Base-by-base conservation (phyloP, 2,888 invertebrate species). In the Eristalinus sepulchralis region DNA sequence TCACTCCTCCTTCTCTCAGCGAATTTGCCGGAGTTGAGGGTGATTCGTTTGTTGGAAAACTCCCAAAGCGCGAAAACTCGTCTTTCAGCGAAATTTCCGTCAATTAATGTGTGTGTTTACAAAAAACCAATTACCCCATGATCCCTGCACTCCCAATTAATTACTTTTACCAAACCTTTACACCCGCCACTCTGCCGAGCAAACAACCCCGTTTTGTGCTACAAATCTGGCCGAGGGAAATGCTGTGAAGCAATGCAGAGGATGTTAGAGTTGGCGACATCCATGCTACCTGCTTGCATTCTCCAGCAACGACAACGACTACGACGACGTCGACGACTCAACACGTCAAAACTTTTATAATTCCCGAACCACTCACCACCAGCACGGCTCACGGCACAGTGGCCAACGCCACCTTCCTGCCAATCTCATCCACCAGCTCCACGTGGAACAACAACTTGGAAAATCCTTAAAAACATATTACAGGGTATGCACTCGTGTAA, bases 401-500 rank as follows among this genome's bases (percentile, higher is more conserved):
- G 47, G 20, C 10, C 1, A 24, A 4, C 31, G n/a, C 39, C n/a
- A 13, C 2, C n/a, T 11, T n/a, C 3, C 17, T 1, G 17, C 17
- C 47, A 17, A 47, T 47, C 47, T 17, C 47, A 47, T 47, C 47
- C 47, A 13, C 36, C 39, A 1, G 0, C 33, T 33, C 31, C 34
- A 47, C 47, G 57, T 22, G 57, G 57, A 57, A 79, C 64, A 78
- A 80, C 77, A 81, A 85, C 63, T 81, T 84, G 68, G 47, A 75
- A 86, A 83, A 86, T 82, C 83, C 82, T 83, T 83, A 86, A 86
- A 86, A 86, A 86, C 86, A 86, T 86, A 83, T 86, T 86, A 82
- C 83, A 59, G 60, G 78, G 86, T 82, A 83, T 86, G 83, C 67
- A 83, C 83, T 86, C 78, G 66, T 86, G 86, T 86, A 86, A 82